A percentile compares a stretch with the other conserved stretches of the same genome.
Evolutionary conservation across 2,888 invertebrate genomes (phyloP).

Genomic region (Cyclophora albipunctata): DNA sequence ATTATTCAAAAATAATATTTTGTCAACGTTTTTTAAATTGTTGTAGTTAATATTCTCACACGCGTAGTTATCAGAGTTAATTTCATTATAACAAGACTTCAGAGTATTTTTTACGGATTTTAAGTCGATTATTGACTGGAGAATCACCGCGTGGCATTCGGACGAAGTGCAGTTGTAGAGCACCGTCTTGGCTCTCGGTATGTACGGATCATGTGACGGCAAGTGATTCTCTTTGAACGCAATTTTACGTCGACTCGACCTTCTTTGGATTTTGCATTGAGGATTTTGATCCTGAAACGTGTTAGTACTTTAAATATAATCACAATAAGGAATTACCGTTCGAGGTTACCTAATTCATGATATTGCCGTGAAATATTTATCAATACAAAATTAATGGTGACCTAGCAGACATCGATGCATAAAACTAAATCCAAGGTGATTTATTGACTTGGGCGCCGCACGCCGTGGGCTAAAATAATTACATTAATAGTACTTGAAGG

Average conservation of each 20-base stretch:
- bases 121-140: slow-evolving; percentile 47
- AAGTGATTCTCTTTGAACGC: slow-evolving; percentile 17
- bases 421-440: slow-evolving; percentile 4
- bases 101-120: slow-evolving; percentile 31
- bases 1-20: slow-evolving; percentile 45
- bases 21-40: slow-evolving; percentile 53
- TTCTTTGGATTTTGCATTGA: slow-evolving; percentile 32
- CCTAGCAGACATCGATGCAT: slow-evolving; percentile 1
- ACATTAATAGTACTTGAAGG: not conserved
- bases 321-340: slow-evolving; percentile 5
- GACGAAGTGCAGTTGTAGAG: slow-evolving; percentile 45
- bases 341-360: slow-evolving; percentile 8
- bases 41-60: slow-evolving; percentile 51
- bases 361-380: slow-evolving; percentile 1
- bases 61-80: slow-evolving; percentile 22
- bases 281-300: slow-evolving; percentile 43
- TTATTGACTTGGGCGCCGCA: not conserved
- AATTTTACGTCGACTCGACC: slow-evolving; percentile 25
- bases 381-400: slow-evolving; percentile 3
- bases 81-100: slow-evolving; percentile 38
- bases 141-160: slow-evolving; percentile 34
- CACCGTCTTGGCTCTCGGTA: slow-evolving; percentile 40
- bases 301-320: slow-evolving; percentile 1
- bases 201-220: slow-evolving; percentile 57
- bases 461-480: not conserved